These are phyloP conservation scores for Cyclura pinguis DNA, from an alignment of 2,797 vertebrate genomes.

Conservation along the genomic window DNA sequence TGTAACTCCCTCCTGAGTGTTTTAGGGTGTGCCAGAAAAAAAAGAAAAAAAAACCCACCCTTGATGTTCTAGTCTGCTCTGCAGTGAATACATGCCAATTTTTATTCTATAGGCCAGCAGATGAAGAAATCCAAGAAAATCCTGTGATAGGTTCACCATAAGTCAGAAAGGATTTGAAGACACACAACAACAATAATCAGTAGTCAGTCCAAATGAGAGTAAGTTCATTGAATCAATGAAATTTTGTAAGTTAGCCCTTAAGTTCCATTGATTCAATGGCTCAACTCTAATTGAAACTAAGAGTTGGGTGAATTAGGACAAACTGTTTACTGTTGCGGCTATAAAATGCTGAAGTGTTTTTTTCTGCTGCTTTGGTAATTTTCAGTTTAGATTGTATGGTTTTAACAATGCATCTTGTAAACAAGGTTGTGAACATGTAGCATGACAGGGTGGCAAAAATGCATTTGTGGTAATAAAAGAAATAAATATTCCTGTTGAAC, in stretches of 20 bases:
- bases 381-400: not conserved
- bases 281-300: too few relatives aligned
- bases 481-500: not conserved
- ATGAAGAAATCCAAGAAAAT: too few relatives aligned
- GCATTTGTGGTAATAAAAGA: not conserved
- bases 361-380: not conserved
- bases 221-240: too few relatives aligned
- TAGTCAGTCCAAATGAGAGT: too few relatives aligned
- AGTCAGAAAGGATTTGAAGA: too few relatives aligned
- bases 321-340: not conserved
- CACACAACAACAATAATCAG: too few relatives aligned
- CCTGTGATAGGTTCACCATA: too few relatives aligned
- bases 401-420: not conserved
- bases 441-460: not conserved
- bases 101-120: not conserved
- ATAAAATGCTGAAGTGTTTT: not conserved
- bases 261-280: too few relatives aligned
- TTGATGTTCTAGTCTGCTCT: not conserved
- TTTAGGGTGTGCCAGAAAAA: not conserved
- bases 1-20: not conserved
- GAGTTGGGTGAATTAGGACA: too few relatives aligned
- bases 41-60: not conserved
- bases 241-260: too few relatives aligned
- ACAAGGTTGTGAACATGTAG: not conserved
- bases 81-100: not conserved